Evolutionary conservation across 2,888 invertebrate species (phyloP).

Genomic region (Catonia carolina): DNA sequence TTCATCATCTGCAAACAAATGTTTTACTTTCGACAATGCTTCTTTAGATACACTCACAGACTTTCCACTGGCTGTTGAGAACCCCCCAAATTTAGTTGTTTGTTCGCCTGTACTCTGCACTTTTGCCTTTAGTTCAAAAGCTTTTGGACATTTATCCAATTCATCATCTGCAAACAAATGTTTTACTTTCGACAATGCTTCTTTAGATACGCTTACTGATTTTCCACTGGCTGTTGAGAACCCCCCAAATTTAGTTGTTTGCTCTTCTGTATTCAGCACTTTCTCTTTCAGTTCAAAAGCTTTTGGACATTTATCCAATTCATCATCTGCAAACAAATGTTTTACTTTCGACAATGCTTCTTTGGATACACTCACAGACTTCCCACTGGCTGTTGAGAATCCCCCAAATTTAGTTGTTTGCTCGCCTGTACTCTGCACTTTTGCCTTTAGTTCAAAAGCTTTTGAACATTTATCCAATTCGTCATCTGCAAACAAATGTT

Average conservation of each 20-base stretch:
- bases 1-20: constrained; percentile 15
- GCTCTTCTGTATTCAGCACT: too few relatives aligned
- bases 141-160: too few relatives aligned
- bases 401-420: too few relatives aligned
- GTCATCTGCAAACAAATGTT: constrained; percentile 2
- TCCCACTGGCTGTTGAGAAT: constrained; percentile 19
- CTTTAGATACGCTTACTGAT: constrained; percentile 31
- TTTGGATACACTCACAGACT: constrained; percentile 8
- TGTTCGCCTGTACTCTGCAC: too few relatives aligned
- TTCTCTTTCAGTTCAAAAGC: too few relatives aligned
- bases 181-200: constrained; percentile 4
- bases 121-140: not conserved
- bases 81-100: constrained; percentile 6
- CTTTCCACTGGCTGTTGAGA: constrained; percentile 20
- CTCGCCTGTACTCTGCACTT: too few relatives aligned
- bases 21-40: constrained; percentile 20
- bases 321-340: constrained; percentile 16
- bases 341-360: constrained; percentile 22
- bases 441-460: not conserved
- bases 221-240: constrained; percentile 32
- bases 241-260: too few relatives aligned
- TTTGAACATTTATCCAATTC: too few relatives aligned
- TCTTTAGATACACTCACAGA: constrained; percentile 13
- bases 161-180: too few relatives aligned
- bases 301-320: too few relatives aligned